Base-by-base conservation (phyloP, 92 coral and sea anemone species). In the Virgularia gustaviana region DNA sequence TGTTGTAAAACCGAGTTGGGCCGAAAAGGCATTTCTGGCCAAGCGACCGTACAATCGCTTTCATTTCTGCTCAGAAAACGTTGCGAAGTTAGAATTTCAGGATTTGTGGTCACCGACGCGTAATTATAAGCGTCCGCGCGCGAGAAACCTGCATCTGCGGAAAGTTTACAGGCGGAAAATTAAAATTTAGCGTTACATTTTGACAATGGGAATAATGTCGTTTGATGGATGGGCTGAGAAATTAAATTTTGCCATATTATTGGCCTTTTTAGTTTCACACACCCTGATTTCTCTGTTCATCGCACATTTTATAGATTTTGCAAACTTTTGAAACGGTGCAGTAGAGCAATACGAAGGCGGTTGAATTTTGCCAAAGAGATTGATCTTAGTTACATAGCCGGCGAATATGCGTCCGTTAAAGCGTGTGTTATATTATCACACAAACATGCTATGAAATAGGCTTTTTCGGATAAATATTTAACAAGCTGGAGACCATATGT, bases 401-500 rank as follows among this genome's bases (percentile, higher is more conserved):
- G 8, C 15, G 45, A 39, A 7, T n/a, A n/a, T n/a, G n/a, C n/a
- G n/a, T n/a, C n/a, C n/a, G n/a, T n/a, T n/a, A 43, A 55, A 49
- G 47, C 34, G 44, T 68, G 33, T 29, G 73, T 66, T 66, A 34
- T 47, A 49, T 68, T 68, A 68, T 68, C 75, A 49, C 61, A 68
- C 47, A 63, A 68, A 33, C 4, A 33, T 15, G 45, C 58, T 18
- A 34, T 31, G 75, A 68, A 53, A 68, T 68, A 55, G 75, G 61
- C 75, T 68, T 68, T 66, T 68, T 32, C 25, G 36, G 75, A 68
- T 68, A 68, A 68, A 68, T 68, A 68, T 68, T 68, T 68, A 68
- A 68, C 75, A 68, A 68, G 59, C 75, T 68, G 75, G 60, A 68
- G 59, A 68, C 75, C 75, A 68, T 49, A 68, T 68, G 75, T 39